Base-by-base conservation (phyloP, 2,113 vertebrate genomes). In the Nothoprocta pentlandii region DNA sequence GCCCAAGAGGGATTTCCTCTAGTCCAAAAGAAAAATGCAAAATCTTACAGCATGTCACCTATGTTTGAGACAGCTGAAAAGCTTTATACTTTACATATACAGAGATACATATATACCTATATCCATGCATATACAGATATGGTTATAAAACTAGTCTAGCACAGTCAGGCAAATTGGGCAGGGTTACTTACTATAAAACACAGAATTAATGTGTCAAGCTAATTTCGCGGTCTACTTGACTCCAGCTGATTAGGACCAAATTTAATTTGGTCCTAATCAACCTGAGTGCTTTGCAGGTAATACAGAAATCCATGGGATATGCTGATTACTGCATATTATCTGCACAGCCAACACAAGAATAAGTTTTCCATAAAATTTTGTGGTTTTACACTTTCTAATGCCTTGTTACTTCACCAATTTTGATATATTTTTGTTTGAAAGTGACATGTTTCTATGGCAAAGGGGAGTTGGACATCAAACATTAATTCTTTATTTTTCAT, bases 191-290 rank as follows among this genome's bases (percentile, higher is more conserved):
- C 87, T 85, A 91, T 76, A 95, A 94, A 95, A 94, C 77, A 86
- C 62, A 89, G 94, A 95, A 97, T 95, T 95, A 95, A 97, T 93
- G 94, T 95, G 93, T 96, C 96, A 95, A 94, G 93, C 83, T 92
- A 96, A 95, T 97, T 97, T 97, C 93, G 1, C n/a, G 88, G 94
- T 95, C 93, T 70, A 71, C 88, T 97, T 95, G 92, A 92, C 95
- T 95, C 78, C 34, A 92, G 78, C 83, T 90, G 86, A 89, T 95
- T 75, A 95, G 84, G 23, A 69, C 94, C 83, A 95, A 96, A 96
- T 95, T 96, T 90, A 94, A 92, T 93, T 93, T 92, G 76, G 93
- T 78, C 80, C 73, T 81, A 80, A 94, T 92, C 91, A 92, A 44
- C 53, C 54, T 10, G 46, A 85, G 63, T 84, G 87, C 89, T 90